Base-by-base conservation (phyloP, 2,888 invertebrate species). In the Parasteatoda lunata region DNA sequence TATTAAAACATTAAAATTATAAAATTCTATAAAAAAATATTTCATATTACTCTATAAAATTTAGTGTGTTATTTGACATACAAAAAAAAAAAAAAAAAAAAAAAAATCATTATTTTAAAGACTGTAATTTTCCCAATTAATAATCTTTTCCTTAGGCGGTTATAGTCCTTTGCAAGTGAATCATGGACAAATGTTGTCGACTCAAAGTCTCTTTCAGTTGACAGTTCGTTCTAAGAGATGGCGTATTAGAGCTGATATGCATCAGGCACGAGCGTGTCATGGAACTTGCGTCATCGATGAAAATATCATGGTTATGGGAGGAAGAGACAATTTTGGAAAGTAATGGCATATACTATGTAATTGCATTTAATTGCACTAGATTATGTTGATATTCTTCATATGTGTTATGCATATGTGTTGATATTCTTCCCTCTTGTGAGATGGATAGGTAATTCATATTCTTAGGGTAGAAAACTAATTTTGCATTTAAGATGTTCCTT, bases 181-280 rank as follows among this genome's bases (percentile, higher is more conserved):
- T n/a, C 64, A 69, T 64, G 77, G 77, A 2, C 76, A 84, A 47
- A 88, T 88, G 88, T 13, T 77, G 4, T 30, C 88, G 11, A 84
- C 88, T 30, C 69, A 64, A 15, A 84, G 45, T 15, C 75, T 69
- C 3, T 84, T 76, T 30, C 84, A 84, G 45, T 30, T 88, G 5
- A 72, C 84, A 3, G 72, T 88, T 7, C 79, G 88, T 3, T 84
- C 88, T 5, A 80, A 84, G 70, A 64, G 88, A 0, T 88, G 88
- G 88, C 75, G 88, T 69, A 84, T 52, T 30, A 78, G 80, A 68
- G 80, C 84, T 3, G 79, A 88, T 45, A 88, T 88, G 88, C 80
- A 80, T 48, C 84, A 88, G 11, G 72, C 80, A 0, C 64, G 88
- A 73, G 84, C 88, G 0, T 88, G 88, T 51, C 88, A 88, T 45